phyloP scores from a whole-genome alignment of 2,113 vertebrate genomes.

The Pelmatolapia mariae region DNA sequence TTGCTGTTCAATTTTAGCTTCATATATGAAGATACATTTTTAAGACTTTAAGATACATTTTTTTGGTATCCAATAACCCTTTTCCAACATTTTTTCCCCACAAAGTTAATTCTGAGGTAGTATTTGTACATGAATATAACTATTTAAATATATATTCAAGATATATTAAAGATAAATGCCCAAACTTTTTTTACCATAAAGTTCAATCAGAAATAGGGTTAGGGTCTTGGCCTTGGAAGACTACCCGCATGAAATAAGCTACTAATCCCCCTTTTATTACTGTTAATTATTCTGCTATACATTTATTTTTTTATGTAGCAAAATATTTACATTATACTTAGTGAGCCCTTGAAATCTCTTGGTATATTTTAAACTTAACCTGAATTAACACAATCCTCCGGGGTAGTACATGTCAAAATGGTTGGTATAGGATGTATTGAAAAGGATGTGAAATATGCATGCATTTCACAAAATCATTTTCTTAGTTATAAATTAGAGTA shows the following conservation, averaged over 20 bases:
- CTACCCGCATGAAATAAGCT: background rate
- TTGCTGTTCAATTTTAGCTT: background rate
- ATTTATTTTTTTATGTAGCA: background rate
- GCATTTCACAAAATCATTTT: background rate
- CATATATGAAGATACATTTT: background rate
- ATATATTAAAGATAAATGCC: background rate
- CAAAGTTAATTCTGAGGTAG: background rate
- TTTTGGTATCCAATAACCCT: too few relatives aligned
- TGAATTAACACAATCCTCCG: background rate
- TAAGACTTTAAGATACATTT: background rate
- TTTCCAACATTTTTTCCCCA: background rate
- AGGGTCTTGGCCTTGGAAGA: background rate
- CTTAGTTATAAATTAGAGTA: background rate
- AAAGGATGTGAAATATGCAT: background rate
- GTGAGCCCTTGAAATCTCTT: background rate
- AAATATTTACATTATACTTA: background rate
- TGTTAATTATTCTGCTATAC: background rate
- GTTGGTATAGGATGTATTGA: background rate
- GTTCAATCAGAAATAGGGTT: too few relatives aligned
- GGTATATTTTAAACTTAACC: background rate
- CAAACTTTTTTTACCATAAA: background rate
- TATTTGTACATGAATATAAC: background rate
- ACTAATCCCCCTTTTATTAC: background rate
- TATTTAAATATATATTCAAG: background rate
- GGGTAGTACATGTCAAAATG: background rate